phyloP scores from a whole-genome alignment of 30 jellyfish, hydroid and myxozoan species.

The Clytia hemisphaerica region DNA sequence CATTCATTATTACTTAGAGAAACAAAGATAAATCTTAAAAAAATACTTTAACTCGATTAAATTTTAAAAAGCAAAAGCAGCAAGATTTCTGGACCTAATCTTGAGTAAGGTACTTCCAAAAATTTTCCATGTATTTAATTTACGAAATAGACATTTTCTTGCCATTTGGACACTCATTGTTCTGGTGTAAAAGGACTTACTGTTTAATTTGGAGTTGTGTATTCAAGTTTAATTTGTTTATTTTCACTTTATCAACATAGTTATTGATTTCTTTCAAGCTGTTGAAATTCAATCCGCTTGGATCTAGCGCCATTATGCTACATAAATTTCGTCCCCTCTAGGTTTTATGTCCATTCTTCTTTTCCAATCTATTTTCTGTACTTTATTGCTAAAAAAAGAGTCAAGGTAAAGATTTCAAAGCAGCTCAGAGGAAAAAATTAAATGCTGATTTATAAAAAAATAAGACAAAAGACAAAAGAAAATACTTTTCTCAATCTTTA shows the following conservation, averaged over 20 bases:
- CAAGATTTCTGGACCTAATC: background rate
- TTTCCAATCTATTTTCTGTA: too few species aligned
- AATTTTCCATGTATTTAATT: background rate
- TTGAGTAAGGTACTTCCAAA: background rate
- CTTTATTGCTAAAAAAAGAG: too few species aligned
- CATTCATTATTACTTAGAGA: background rate
- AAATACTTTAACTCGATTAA: background rate
- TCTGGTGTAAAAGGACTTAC: slow-evolving; percentile 10
- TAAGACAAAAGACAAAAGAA: too few species aligned
- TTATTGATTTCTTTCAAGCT: slow-evolving; percentile 53
- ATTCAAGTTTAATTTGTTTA: slow-evolving; percentile 32
- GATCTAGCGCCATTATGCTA: too few species aligned
- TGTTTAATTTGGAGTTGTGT: slow-evolving; percentile 23
- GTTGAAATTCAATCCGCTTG: background rate
- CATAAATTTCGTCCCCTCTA: too few species aligned
- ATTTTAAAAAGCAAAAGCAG: background rate
- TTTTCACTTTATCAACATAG: slow-evolving; percentile 54
- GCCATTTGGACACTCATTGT: too few species aligned
- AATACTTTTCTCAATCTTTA: too few species aligned
- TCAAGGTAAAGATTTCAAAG: too few species aligned
- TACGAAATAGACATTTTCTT: background rate
- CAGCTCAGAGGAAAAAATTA: too few species aligned
- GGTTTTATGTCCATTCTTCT: too few species aligned
- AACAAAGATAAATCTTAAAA: background rate
- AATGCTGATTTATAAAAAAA: too few species aligned